Percentiles rank a stretch among this genome's conserved stretches.
These are phyloP conservation scores for Papilio glaucus DNA, from an alignment of 1,140 invertebrate species.

Conservation along the genomic window DNA sequence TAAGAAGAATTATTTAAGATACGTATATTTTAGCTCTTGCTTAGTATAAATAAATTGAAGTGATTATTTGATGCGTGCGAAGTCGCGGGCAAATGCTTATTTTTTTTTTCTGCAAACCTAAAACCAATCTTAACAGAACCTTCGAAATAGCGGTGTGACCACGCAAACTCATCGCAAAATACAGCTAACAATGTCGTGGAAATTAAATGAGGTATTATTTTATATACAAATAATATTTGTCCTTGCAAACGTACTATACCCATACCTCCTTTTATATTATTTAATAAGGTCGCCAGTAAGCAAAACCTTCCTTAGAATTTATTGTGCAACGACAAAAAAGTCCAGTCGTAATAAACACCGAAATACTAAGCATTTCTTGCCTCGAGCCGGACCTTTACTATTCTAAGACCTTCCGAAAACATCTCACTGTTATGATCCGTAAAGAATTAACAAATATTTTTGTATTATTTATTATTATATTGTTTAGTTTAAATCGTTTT, in stretches of 20 bases:
- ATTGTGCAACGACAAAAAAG: conserved; percentile 35
- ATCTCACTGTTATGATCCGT: conserved; percentile 62
- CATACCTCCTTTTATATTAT: not conserved
- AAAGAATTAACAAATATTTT: conserved; percentile 67
- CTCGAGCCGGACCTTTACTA: conserved; percentile 46
- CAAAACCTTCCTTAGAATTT: conserved; percentile 27
- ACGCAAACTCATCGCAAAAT: no score
- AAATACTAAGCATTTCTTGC: conserved; percentile 25
- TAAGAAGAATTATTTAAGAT: no score
- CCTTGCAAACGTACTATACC: not conserved
- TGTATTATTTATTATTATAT: conserved; percentile 59
- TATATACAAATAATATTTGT: not conserved
- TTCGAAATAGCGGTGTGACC: no score
- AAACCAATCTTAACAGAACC: no score
- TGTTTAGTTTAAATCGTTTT: conserved; percentile 67
- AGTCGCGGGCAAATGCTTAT: no score
- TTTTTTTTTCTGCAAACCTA: no score
- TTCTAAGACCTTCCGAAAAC: conserved; percentile 64
- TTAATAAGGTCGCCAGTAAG: conserved; percentile 18
- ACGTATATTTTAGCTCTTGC: no score
- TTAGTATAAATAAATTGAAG: no score
- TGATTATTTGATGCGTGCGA: no score
- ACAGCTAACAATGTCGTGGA: no score
- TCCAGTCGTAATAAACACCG: conserved; percentile 17
- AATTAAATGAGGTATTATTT: conserved; percentile 6